Evolutionary conservation across 2,113 vertebrate genomes (phyloP), one percentile per base, ranked within the genome.

Genomic region (Bolborhynchus lineola): DNA sequence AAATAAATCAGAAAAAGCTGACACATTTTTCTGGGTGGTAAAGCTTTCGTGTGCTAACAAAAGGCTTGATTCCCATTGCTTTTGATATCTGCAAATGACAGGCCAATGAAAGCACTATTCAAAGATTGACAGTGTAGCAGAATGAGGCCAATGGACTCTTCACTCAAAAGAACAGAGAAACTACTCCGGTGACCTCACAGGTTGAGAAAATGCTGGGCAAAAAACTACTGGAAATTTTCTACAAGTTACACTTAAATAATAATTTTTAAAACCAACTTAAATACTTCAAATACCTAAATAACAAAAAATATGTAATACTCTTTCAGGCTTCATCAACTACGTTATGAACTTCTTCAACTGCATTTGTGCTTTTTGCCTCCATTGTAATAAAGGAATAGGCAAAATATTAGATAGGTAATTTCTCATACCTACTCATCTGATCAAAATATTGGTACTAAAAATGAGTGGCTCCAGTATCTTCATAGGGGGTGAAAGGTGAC

Each of bases 1-100:
- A 93, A 92, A 84, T 86, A 88, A 70, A 93, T 83, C 57, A 95
- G 88, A 94, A 94, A 88, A 92, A 95, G 77, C 86, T 96, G 93
- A 95, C 77, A 88, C 0, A 13, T 18, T 89, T 94, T 88, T 92
- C 69, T 5, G 18, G 50, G 70, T 86, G 37, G 31, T 10, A 78
- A 81, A 72, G 80, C 88, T 95, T 93, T 79, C 0, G 2, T 84
- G 49, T 79, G 72, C 44, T 86, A 81, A 67, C 88, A 94, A 88
- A 93, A 90, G 33, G 26, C 21, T 95, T 78, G 76, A 92, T 95
- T 92, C 82, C 63, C 76, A 52, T 39, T n/a, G 90, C 76, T 63
- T 95, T 86, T 95, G 85, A 88, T 92, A 96, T 37, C 90, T 95
- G 55, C 62, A 92, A 92, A 68, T 53, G 79, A 93, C 92, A 96